Evolutionary conservation across 2,888 invertebrate species (phyloP).

Genomic region (Chalcosyrphus nemorum): DNA sequence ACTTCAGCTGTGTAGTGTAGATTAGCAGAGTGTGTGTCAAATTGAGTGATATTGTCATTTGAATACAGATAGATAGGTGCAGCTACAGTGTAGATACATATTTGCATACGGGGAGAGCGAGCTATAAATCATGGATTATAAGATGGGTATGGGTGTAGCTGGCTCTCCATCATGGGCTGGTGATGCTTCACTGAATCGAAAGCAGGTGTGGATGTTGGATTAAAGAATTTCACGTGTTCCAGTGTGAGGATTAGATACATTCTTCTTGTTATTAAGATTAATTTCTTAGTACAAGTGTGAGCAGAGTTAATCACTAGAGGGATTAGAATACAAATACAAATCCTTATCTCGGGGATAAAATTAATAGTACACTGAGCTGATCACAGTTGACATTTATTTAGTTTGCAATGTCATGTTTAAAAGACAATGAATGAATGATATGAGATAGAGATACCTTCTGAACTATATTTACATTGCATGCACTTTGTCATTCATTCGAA

Average conservation of each 20-base stretch:
- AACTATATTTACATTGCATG: slow-evolving; percentile 42
- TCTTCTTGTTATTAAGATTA: neutral
- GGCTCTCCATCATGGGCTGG: neutral
- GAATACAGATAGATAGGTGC: slow-evolving; percentile 26
- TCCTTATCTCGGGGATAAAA: neutral
- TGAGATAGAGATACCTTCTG: neutral
- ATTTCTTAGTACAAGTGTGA: neutral
- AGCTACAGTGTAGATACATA: neutral
- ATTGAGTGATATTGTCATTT: slow-evolving; percentile 51
- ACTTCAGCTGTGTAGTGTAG: neutral
- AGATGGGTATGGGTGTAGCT: slow-evolving; percentile 27
- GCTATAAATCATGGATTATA: slow-evolving; percentile 66
- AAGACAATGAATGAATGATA: neutral
- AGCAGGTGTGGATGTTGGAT: slow-evolving; percentile 64
- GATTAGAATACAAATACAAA: neutral
- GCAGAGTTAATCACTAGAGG: neutral
- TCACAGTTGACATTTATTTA: neutral
- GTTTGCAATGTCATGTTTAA: neutral
- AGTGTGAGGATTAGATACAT: slow-evolving; percentile 1
- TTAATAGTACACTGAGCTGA: neutral
- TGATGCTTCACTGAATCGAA: slow-evolving; percentile 35
- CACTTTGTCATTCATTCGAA: slow-evolving; percentile 37
- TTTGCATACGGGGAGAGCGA: slow-evolving; percentile 48
- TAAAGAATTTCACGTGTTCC: slow-evolving; percentile 30
- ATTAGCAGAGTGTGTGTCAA: slow-evolving; percentile 40